Evolutionary conservation across 2,888 invertebrate genomes (phyloP).

Genomic region (Tiliacea aurago): DNA sequence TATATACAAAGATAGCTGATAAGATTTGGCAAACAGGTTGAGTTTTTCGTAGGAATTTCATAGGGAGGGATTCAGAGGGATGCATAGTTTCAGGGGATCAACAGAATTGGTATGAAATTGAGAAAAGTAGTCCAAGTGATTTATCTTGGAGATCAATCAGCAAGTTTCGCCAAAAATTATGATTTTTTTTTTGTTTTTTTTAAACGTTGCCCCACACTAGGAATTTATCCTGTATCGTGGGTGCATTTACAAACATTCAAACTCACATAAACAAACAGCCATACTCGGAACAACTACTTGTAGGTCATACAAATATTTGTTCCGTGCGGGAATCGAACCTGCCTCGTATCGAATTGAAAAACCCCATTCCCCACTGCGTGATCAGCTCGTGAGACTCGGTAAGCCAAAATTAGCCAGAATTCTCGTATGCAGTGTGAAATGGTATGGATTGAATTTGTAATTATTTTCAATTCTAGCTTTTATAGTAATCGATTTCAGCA

Average conservation of each 20-base stretch:
- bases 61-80: neutral
- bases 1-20: neutral
- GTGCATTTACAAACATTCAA: too few relatives aligned
- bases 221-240: too few relatives aligned
- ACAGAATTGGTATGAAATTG: neutral
- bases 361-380: neutral
- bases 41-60: neutral
- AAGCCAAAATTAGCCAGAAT: neutral
- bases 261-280: too few relatives aligned
- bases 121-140: too few relatives aligned
- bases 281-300: too few relatives aligned
- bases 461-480: neutral
- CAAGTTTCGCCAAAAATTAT: neutral
- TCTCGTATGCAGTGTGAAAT: too few relatives aligned
- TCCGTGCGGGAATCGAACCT: too few relatives aligned
- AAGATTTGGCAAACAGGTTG: neutral
- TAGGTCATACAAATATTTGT: too few relatives aligned
- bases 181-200: too few relatives aligned
- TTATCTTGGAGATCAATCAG: neutral
- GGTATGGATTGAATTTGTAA: too few relatives aligned
- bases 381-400: neutral
- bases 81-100: neutral
- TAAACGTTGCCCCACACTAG: too few relatives aligned
- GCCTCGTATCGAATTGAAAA: neutral
- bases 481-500: neutral